Evolutionary conservation across 2,888 invertebrate species (phyloP).

Genomic region (Eupithecia vulgata): DNA sequence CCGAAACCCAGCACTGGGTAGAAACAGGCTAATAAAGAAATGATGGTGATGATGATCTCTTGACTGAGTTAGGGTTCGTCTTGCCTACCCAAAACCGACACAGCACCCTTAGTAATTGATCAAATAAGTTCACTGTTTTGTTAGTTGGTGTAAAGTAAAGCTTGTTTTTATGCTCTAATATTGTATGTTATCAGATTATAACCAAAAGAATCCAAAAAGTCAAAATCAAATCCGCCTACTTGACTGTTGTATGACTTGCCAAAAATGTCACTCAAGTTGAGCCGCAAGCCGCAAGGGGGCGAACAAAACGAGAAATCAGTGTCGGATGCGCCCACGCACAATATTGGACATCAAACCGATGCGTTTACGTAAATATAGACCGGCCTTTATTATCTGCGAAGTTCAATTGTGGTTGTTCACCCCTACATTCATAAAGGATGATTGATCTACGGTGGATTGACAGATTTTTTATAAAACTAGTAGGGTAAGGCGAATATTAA

Average conservation of each 20-base stretch:
- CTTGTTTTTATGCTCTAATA: neutral
- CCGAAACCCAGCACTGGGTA: too few relatives aligned
- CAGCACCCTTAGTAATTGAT: neutral
- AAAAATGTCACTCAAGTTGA: slow-evolving; percentile 70
- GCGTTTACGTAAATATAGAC: slow-evolving; percentile 82
- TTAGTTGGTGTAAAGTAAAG: neutral
- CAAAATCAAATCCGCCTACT: slow-evolving; percentile 59
- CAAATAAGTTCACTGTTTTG: neutral
- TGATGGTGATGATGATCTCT: too few relatives aligned
- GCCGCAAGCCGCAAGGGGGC: slow-evolving; percentile 50
- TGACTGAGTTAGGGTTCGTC: neutral
- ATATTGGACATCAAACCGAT: slow-evolving; percentile 79
- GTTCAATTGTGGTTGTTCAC: slow-evolving; percentile 76
- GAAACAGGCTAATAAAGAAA: too few relatives aligned
- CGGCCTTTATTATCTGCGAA: slow-evolving; percentile 79
- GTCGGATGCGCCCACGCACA: slow-evolving; percentile 70
- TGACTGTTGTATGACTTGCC: slow-evolving; percentile 59
- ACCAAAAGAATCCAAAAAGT: slow-evolving; percentile 32
- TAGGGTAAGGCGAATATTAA: slow-evolving; percentile 80
- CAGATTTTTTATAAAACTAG: slow-evolving; percentile 81
- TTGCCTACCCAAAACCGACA: neutral
- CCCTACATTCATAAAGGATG: slow-evolving; percentile 80
- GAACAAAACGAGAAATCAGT: slow-evolving; percentile 63
- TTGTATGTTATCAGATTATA: neutral
- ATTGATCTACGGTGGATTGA: slow-evolving; percentile 83